These are phyloP conservation scores for Excalfactoria chinensis DNA, from an alignment of 2,113 vertebrate species.

Conservation along the genomic window DNA sequence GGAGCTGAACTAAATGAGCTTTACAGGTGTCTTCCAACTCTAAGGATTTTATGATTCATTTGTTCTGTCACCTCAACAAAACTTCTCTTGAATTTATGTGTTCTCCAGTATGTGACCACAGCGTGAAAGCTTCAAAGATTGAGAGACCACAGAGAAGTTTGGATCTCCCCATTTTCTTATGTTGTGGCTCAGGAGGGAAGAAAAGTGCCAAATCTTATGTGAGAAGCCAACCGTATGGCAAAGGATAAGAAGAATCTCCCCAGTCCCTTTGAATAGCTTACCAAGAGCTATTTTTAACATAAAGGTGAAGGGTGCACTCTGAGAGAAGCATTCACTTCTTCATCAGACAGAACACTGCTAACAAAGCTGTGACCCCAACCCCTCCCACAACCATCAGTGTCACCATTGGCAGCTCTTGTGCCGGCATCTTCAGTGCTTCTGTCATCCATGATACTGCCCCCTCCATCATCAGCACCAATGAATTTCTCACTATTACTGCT, in stretches of 20 bases:
- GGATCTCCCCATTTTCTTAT: background rate
- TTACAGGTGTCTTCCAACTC: no score
- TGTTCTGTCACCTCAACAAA: background rate
- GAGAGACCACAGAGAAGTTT: background rate
- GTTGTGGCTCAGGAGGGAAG: background rate
- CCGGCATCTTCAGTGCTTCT: constrained; percentile 19
- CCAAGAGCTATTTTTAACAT: constrained; percentile 4
- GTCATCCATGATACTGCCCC: constrained; percentile 13
- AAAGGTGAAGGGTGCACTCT: background rate
- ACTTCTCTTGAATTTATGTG: background rate
- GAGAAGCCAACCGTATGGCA: background rate
- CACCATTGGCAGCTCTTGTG: constrained; percentile 55
- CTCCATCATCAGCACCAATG: constrained; percentile 29
- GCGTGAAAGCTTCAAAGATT: background rate
- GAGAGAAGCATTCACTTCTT: constrained; percentile 14
- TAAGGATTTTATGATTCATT: no score
- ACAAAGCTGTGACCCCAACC: constrained; percentile 54
- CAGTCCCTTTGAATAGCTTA: constrained; percentile 20
- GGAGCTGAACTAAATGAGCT: no score
- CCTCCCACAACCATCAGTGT: constrained; percentile 47
- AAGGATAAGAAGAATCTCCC: background rate
- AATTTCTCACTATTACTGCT: constrained; percentile 42
- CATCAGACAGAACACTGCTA: constrained; percentile 46
- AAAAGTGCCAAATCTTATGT: background rate
- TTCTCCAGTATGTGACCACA: background rate